Conservation (phyloP, 2,888 invertebrate genomes). For the Sialis fuliginosa region DNA sequence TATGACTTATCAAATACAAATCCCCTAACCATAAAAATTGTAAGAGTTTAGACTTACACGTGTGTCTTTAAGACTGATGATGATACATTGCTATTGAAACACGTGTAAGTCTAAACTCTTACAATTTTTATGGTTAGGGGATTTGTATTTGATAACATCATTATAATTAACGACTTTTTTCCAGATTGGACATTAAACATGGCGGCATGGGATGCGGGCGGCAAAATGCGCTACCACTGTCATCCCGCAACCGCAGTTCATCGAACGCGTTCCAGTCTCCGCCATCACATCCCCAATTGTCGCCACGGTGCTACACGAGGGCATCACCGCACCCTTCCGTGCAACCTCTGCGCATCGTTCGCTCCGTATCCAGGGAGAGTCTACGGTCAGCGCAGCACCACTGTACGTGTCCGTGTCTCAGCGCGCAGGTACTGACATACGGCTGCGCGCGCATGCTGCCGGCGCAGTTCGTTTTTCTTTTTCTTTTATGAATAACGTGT, state of each 20-base stretch:
- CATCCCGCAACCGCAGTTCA: slow-evolving; percentile 37
- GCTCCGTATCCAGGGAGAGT: slow-evolving; percentile 71
- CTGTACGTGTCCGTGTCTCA: slow-evolving; percentile 39
- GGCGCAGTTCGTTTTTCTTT: neutral
- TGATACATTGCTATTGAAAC: too few species aligned
- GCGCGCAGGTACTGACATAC: slow-evolving; percentile 23
- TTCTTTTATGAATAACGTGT: neutral
- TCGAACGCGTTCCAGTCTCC: slow-evolving; percentile 47
- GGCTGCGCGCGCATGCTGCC: neutral
- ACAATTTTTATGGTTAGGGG: too few species aligned
- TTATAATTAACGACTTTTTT: neutral
- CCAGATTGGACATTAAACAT: slow-evolving; percentile 15
- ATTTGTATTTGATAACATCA: too few species aligned
- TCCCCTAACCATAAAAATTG: too few species aligned
- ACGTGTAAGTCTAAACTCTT: too few species aligned
- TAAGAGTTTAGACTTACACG: too few species aligned
- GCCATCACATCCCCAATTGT: slow-evolving; percentile 42
- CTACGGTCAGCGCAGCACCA: slow-evolving; percentile 57
- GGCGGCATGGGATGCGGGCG: slow-evolving; percentile 27
- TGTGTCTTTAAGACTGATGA: too few species aligned
- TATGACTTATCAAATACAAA: too few species aligned
- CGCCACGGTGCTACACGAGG: slow-evolving; percentile 38
- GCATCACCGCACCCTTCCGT: slow-evolving; percentile 67
- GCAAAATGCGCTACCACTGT: slow-evolving; percentile 23
- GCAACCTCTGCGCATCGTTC: slow-evolving; percentile 57